Base-by-base conservation (phyloP, 2,888 invertebrate species). In the Patella pellucida region DNA sequence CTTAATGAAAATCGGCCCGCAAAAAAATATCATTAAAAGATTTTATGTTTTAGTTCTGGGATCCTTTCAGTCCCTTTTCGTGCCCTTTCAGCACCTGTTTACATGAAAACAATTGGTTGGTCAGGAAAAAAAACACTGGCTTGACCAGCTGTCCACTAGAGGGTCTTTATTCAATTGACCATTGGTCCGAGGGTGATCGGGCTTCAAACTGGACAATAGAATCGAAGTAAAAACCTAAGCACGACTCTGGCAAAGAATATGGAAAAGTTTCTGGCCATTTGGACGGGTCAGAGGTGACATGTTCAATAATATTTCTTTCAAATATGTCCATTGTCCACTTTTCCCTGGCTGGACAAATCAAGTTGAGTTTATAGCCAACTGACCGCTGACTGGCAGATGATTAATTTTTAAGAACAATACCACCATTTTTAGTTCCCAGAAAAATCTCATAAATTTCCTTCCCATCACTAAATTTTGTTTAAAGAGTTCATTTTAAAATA, bases 221-320 rank as follows among this genome's bases (percentile, higher is more conserved):
- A 11, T 14, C 23, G 62, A 41, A 41, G 62, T 62, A 62, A 23
- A 62, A 62, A 62, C 62, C 41, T 62, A 23, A 23, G 23, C 62
- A 23, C 23, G 19, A 14, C 23, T 62, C 23, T 62, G 14, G 19
- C 23, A 23, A 62, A 23, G 62, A 62, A 62, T 62, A 62, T 62
- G 62, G 62, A 62, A 62, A 62, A 23, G 23, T 62, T 23, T 62
- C 62, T 62, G 62, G 62, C 19, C 62, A 62, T 62, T 62, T 62
- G 62, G 62, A 1, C 3, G 7, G 62, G 62, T 62, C 62, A 62
- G 14, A 4, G 62, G 62, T 23, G 19, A 62, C 11, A 23, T 62
- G 62, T 62, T 62, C 62, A 62, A 62, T 62, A 62, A 62, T 62
- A 62, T 62, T 62, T 62, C 62, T 23, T 23, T 62, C 12, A 62